Percentiles rank a stretch among this genome's conserved stretches.
These are phyloP conservation scores for Polyploca ridens DNA, from an alignment of 2,888 invertebrate species.

Conservation along the genomic window DNA sequence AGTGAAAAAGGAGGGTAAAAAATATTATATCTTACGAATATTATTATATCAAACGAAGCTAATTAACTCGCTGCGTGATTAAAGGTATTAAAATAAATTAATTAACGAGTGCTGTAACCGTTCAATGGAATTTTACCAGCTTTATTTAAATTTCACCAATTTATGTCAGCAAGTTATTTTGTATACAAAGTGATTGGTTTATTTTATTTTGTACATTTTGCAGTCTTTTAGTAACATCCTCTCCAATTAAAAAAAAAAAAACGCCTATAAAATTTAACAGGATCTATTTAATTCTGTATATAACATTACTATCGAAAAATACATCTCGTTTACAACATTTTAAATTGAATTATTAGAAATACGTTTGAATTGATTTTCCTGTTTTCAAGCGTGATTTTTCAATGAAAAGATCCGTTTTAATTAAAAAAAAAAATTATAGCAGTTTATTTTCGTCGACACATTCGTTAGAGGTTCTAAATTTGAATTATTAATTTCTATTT, in stretches of 20 bases:
- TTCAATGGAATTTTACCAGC: neutral
- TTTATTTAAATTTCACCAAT: neutral
- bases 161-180: neutral
- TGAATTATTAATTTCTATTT: too few relatives aligned
- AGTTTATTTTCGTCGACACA: neutral
- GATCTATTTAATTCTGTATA: too few relatives aligned
- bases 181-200: too few relatives aligned
- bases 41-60: neutral
- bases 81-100: slow-evolving; percentile 6
- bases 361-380: neutral
- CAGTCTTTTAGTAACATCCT: too few relatives aligned
- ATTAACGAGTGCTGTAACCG: neutral
- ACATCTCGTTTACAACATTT: neutral
- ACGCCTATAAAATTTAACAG: too few relatives aligned
- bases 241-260: too few relatives aligned
- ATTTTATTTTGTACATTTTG: too few relatives aligned
- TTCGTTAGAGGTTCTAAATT: too few relatives aligned
- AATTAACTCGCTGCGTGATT: neutral
- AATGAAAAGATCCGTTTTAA: neutral
- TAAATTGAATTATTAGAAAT: neutral
- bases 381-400: neutral
- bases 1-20: neutral
- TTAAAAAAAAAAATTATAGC: too few relatives aligned
- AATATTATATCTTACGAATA: neutral
- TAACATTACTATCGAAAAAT: neutral